A percentile compares a stretch with the other conserved stretches of the same genome.
Evolutionary conservation across 1,140 invertebrate species (phyloP).

Genomic region (Capitella teleta): DNA sequence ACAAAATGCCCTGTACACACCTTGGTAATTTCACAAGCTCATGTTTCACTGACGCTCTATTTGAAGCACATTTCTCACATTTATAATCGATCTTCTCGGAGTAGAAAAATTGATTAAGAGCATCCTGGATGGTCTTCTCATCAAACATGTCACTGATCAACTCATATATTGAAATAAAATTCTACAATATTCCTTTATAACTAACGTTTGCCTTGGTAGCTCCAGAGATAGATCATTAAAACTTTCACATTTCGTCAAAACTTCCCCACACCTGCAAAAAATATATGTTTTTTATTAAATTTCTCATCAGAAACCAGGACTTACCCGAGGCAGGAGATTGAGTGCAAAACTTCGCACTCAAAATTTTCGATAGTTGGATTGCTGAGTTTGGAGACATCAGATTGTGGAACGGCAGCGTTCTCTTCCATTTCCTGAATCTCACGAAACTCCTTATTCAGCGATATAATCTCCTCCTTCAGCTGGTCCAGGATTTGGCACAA

Average conservation of each 20-base stretch:
- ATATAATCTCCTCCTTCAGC: constrained; percentile 34
- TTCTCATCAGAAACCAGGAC: background rate
- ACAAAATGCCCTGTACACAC: constrained; percentile 13
- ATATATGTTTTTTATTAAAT: background rate
- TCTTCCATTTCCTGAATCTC: constrained; percentile 8
- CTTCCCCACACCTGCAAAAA: background rate
- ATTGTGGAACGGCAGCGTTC: background rate
- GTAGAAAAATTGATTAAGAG: constrained; percentile 26
- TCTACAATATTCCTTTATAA: background rate
- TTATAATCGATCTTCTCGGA: constrained; percentile 29
- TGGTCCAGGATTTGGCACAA: constrained; percentile 33
- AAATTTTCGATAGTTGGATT: constrained; percentile 34
- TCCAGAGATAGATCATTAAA: background rate
- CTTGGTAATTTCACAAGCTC: constrained; percentile 28
- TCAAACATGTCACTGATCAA: background rate
- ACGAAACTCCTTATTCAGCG: constrained; percentile 18
- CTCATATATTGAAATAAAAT: background rate
- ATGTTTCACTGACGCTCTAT: constrained; percentile 22
- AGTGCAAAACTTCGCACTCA: constrained; percentile 33
- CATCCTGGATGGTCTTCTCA: constrained; percentile 26
- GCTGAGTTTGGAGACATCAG: constrained; percentile 11
- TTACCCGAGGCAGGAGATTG: constrained; percentile 23
- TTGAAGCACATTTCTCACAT: constrained; percentile 30
- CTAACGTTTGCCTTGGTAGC: background rate
- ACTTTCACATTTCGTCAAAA: background rate